These are phyloP conservation scores for Nasonia oneida DNA, from an alignment of 2,888 invertebrate species.

Conservation along the genomic window DNA sequence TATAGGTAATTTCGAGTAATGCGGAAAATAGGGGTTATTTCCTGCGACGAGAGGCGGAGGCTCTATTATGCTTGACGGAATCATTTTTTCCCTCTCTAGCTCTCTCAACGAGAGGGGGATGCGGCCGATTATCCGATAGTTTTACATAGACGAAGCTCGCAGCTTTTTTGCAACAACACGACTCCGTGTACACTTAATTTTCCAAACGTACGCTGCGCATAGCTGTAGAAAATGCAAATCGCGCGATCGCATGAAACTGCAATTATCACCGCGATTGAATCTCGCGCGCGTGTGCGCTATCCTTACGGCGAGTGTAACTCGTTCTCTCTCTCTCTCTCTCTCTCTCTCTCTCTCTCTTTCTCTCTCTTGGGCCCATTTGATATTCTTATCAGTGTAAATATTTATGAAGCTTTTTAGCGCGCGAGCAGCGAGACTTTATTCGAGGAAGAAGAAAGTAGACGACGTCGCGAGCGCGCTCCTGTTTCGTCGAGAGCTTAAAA, in stretches of 20 bases:
- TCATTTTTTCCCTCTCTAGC: constrained; percentile 29
- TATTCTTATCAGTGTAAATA: constrained; percentile 55
- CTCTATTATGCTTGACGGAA: constrained; percentile 42
- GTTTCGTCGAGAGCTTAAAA: constrained; percentile 40
- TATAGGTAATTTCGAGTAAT: constrained; percentile 47
- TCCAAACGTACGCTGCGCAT: background rate
- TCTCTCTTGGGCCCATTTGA: constrained; percentile 18
- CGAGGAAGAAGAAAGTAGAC: constrained; percentile 9
- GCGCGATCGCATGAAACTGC: background rate
- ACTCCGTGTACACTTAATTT: background rate
- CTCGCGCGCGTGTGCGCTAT: background rate
- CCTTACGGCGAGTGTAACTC: constrained; percentile 5
- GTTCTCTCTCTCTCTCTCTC: too few relatives aligned
- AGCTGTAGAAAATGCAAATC: background rate
- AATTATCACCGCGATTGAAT: background rate
- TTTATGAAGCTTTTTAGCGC: constrained; percentile 52
- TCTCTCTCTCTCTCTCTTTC: too few relatives aligned
- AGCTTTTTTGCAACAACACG: background rate
- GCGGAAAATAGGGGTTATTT: constrained; percentile 54
- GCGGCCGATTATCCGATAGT: constrained; percentile 17
- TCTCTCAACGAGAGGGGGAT: background rate
- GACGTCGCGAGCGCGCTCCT: background rate
- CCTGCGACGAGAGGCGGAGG: background rate
- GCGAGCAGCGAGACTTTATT: constrained; percentile 16
- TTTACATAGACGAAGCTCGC: background rate